Percentiles rank a stretch among this genome's conserved stretches.
phyloP scores from a whole-genome alignment of 2,797 vertebrate genomes.

The Hoplostethus mediterraneus region DNA sequence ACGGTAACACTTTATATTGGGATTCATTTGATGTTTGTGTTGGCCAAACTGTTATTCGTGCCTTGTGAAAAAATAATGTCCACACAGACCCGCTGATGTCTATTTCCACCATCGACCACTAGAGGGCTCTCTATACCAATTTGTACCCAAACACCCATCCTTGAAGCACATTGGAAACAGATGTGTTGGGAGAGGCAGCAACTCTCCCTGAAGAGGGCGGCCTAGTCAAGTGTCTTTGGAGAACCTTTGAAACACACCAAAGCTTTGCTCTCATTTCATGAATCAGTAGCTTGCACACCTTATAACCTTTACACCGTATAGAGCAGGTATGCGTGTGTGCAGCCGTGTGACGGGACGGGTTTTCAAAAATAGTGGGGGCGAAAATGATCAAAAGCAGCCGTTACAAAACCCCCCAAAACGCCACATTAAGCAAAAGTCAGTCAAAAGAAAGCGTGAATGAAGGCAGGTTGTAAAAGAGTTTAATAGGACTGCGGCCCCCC shows the following conservation, averaged over 20 bases:
- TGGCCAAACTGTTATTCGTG: neutral
- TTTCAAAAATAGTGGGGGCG: neutral
- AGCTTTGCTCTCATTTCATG: constrained; percentile 49
- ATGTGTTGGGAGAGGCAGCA: constrained; percentile 49
- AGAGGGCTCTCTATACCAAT: constrained; percentile 74
- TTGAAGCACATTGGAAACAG: constrained; percentile 41
- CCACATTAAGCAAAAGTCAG: constrained; percentile 30
- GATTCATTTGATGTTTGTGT: constrained; percentile 4
- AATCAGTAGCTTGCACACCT: constrained; percentile 42
- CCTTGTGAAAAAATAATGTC: constrained; percentile 11
- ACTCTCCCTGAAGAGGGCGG: constrained; percentile 70
- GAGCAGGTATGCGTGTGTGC: constrained; percentile 11
- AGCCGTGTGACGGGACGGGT: neutral
- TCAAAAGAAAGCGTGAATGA: constrained; percentile 57
- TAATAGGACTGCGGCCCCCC: constrained; percentile 52
- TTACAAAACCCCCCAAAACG: constrained; percentile 34
- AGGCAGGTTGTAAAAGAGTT: constrained; percentile 61
- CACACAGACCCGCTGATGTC: neutral
- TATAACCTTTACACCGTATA: neutral
- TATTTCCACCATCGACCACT: constrained; percentile 56
- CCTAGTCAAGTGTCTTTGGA: constrained; percentile 64
- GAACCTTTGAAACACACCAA: constrained; percentile 44
- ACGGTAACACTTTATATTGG: neutral
- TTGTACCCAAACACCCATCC: constrained; percentile 11
- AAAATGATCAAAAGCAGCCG: constrained; percentile 24